Evolutionary conservation across 2,797 vertebrate genomes (phyloP).

Genomic region (Pelochelys cantorii): DNA sequence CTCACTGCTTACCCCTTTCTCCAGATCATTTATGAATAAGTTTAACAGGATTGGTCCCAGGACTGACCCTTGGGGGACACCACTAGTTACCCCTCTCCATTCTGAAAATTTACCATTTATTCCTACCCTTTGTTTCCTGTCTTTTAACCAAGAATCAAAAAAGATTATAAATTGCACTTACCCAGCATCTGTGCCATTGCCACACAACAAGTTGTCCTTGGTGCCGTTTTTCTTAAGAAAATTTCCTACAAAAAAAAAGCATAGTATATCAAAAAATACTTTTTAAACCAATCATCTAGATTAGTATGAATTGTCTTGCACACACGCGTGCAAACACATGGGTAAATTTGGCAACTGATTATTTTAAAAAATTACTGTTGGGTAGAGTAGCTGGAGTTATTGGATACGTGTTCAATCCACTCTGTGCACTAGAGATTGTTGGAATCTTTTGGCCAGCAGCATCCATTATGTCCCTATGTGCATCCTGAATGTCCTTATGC

Average conservation of each 20-base stretch:
- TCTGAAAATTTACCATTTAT: too few species aligned
- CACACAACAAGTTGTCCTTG: constrained; percentile 75
- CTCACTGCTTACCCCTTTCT: too few species aligned
- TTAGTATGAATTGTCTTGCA: fast-evolving
- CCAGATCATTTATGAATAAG: too few species aligned
- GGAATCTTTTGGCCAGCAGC: neutral
- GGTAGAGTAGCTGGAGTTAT: neutral
- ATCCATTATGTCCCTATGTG: neutral
- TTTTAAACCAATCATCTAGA: neutral
- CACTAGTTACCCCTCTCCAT: too few species aligned
- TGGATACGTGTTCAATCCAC: neutral
- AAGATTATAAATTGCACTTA: constrained; percentile 60
- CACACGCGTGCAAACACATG: neutral
- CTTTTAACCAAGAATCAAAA: neutral
- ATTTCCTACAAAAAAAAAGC: constrained; percentile 22
- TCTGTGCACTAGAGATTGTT: neutral
- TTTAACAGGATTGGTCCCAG: too few species aligned
- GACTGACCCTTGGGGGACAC: too few species aligned
- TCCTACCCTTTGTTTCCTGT: too few species aligned
- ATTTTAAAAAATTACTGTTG: neutral
- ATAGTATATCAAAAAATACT: neutral
- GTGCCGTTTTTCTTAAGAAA: constrained; percentile 64
- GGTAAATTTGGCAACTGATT: neutral
- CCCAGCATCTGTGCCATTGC: constrained; percentile 69
- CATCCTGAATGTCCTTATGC: neutral